Evolutionary conservation across 2,888 invertebrate genomes (phyloP).

Genomic region (Baccha elongata): DNA sequence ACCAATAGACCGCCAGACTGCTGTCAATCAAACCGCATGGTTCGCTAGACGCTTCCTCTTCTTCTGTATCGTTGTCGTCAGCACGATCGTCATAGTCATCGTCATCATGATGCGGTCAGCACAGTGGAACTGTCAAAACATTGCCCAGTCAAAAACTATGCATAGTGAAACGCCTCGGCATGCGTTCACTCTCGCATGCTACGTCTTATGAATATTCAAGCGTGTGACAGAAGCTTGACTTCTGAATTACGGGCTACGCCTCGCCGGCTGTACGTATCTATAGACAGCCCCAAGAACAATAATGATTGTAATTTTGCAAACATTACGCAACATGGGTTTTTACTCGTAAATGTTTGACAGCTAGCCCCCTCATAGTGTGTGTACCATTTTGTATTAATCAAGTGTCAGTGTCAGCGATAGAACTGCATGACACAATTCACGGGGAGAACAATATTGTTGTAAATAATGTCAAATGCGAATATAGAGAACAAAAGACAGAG

Average conservation of each 20-base stretch:
- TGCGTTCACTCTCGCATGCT: slow-evolving; percentile 49
- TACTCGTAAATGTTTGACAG: slow-evolving; percentile 38
- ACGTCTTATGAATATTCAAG: slow-evolving; percentile 62
- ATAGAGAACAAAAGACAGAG: slow-evolving; percentile 36
- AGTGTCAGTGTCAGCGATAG: slow-evolving; percentile 44
- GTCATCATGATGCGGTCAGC: slow-evolving; percentile 1
- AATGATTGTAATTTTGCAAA: slow-evolving; percentile 39
- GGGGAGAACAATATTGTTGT: slow-evolving; percentile 30
- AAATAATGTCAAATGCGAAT: slow-evolving; percentile 41
- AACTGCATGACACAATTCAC: slow-evolving; percentile 49
- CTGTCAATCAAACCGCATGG: slow-evolving; percentile 30
- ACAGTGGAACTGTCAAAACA: slow-evolving; percentile 38
- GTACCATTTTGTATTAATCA: slow-evolving; percentile 35
- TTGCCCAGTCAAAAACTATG: slow-evolving; percentile 43
- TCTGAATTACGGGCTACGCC: slow-evolving; percentile 59
- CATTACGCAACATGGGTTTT: slow-evolving; percentile 53
- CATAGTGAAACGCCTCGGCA: slow-evolving; percentile 53
- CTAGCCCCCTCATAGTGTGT: slow-evolving; percentile 45
- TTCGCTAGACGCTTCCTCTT: slow-evolving; percentile 43
- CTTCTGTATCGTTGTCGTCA: not conserved
- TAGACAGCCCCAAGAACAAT: not conserved
- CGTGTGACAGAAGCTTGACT: slow-evolving; percentile 33
- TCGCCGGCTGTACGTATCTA: not conserved
- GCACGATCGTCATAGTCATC: not conserved
- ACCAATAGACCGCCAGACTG: slow-evolving; percentile 56